Evolutionary conservation across 2,113 vertebrate species (phyloP), one percentile per base, ranked within the genome.

Genomic region (Muntiacus reevesi): DNA sequence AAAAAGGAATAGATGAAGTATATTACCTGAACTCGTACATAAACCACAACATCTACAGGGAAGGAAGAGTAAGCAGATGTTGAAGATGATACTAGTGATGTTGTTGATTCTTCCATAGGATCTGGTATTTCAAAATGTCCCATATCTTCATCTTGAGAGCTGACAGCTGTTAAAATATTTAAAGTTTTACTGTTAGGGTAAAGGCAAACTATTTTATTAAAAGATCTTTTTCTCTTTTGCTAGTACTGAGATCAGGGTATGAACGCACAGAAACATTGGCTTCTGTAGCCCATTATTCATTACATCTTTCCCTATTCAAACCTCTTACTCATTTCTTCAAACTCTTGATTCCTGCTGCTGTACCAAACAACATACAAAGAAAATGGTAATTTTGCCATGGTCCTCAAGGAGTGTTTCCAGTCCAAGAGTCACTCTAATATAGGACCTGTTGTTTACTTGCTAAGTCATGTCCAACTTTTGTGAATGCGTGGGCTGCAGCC

Each of bases 1-100:
- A 50, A 43, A 96, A 84, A 92, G 43, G 23, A 60, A 25, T 7
- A 59, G 19, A 64, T 45, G 16, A 88, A 21, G 93, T 87, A 47
- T 71, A 97, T 98, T 98, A 99, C 99, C 99, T 99, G 99, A 90
- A 99, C 99, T 98, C 99, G 99, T 91, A 99, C 99, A 33, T 99
- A 99, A 87, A 99, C 99, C 2, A 99, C 99, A 81, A 99, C 99
- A 50, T 99, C 99, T 67, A 99, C 99, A 5, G 99, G 99, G 96
- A 99, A 99, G 81, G 99, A 99, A 71, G 99, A 99, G 98, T 99
- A 99, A 4, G 99, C 99, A 5, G 99, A 99, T 0, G 99, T 99
- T 8, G 99, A 99, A 7, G 99, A 99, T 0, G 99, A 99, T 23
- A 99, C 99, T 89, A 99, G 97, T 1, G 99, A 99, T 52, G 99